Percentiles rank a stretch among this genome's conserved stretches.
These are phyloP conservation scores for Chaenogobius annularis DNA, from an alignment of 2,113 vertebrate genomes.

Conservation along the genomic window DNA sequence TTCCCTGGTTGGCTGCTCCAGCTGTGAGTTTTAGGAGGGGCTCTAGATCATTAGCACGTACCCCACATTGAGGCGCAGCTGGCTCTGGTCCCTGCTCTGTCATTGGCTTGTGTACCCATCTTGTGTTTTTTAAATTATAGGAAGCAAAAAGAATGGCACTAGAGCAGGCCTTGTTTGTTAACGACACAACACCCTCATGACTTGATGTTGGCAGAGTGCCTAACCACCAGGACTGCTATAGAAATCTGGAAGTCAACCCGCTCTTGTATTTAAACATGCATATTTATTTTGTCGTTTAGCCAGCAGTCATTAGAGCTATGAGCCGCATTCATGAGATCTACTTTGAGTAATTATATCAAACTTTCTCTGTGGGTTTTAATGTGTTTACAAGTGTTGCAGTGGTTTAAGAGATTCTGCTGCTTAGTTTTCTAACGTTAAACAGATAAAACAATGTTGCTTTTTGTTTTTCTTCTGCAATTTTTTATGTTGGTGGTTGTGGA, in stretches of 20 bases:
- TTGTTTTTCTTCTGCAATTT: background rate
- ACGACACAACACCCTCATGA: slow-evolving; percentile 73
- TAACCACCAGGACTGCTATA: slow-evolving; percentile 56
- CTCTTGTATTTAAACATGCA: slow-evolving; percentile 67
- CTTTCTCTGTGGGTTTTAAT: slow-evolving; percentile 65
- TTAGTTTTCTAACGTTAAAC: background rate
- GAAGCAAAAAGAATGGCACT: slow-evolving; percentile 72
- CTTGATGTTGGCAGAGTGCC: slow-evolving; percentile 74
- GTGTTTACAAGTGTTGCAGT: slow-evolving; percentile 57
- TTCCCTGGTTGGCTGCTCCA: slow-evolving; percentile 56
- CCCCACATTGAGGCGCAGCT: slow-evolving; percentile 55
- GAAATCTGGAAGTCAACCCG: slow-evolving; percentile 72
- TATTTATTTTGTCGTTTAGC: slow-evolving; percentile 73
- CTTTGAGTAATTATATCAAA: slow-evolving; percentile 69
- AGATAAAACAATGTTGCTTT: background rate
- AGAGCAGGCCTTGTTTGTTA: slow-evolving; percentile 74
- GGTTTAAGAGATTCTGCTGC: slow-evolving; percentile 34
- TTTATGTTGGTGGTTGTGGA: too few relatives aligned
- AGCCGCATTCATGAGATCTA: slow-evolving; percentile 53
- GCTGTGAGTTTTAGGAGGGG: slow-evolving; percentile 66
- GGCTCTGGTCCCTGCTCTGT: slow-evolving; percentile 66
- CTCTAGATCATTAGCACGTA: slow-evolving; percentile 73
- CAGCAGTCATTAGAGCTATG: slow-evolving; percentile 65
- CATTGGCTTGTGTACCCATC: slow-evolving; percentile 62
- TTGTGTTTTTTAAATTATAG: slow-evolving; percentile 75